Conservation (phyloP, 2,888 invertebrate genomes). For the Diachrysia chrysitis region DNA sequence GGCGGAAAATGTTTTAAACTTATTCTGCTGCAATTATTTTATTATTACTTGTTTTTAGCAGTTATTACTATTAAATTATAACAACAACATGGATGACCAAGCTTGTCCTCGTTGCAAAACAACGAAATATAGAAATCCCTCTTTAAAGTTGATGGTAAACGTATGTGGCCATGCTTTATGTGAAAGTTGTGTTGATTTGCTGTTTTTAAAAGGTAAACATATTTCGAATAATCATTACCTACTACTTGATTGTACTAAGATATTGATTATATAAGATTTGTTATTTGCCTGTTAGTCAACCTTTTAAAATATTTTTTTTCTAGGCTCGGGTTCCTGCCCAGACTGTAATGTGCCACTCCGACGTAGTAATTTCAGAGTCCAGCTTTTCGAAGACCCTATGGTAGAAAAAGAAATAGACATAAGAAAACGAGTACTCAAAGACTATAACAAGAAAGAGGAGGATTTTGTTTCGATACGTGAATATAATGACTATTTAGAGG, state of each 20-base stretch:
- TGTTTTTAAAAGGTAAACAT: slow-evolving; percentile 96
- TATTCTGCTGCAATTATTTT: slow-evolving; percentile 11
- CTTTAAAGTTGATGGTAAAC: slow-evolving; percentile 98
- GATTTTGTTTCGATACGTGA: slow-evolving; percentile 95
- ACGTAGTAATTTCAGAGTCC: slow-evolving; percentile 97
- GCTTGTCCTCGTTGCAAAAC: slow-evolving; percentile 99
- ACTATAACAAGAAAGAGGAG: slow-evolving; percentile 98
- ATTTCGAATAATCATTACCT: too few species aligned
- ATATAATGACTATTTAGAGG: slow-evolving; percentile 99
- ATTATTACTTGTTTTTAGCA: slow-evolving; percentile 1
- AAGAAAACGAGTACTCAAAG: slow-evolving; percentile 94
- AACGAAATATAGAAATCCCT: slow-evolving; percentile 98
- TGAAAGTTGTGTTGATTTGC: slow-evolving; percentile 98
- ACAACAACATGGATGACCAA: slow-evolving; percentile 92
- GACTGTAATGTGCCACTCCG: slow-evolving; percentile 97
- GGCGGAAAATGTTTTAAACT: slow-evolving; percentile 46
- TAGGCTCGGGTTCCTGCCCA: slow-evolving; percentile 97
- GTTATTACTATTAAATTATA: slow-evolving; percentile 8
- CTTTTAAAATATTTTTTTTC: neutral
- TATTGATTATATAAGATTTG: too few species aligned
- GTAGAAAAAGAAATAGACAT: slow-evolving; percentile 99
- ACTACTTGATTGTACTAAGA: too few species aligned
- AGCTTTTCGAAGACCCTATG: slow-evolving; percentile 98
- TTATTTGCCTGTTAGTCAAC: neutral
- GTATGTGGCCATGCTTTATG: slow-evolving; percentile 99